Conservation (phyloP, 2,888 invertebrate species). For the Noctuana brunneofusca region DNA sequence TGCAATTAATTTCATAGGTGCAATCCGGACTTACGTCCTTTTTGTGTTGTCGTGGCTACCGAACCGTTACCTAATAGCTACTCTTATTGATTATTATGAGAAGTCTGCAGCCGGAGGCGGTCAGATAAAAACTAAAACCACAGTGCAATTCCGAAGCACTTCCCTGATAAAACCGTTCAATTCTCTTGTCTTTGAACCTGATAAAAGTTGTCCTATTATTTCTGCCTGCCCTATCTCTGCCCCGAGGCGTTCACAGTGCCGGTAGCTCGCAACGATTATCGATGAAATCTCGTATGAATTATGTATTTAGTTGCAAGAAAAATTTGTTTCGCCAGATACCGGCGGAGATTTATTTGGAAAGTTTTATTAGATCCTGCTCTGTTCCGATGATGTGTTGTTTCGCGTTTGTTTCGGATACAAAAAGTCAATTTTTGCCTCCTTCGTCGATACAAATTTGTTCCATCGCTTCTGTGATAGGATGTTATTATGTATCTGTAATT, state of each 20-base stretch:
- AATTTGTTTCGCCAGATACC: conserved; percentile 49
- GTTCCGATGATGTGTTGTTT: conserved; percentile 35
- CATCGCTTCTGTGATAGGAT: background rate
- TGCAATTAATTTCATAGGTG: too few relatives aligned
- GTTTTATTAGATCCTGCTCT: conserved; percentile 43
- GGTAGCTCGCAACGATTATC: conserved; percentile 54
- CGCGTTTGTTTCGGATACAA: conserved; percentile 32
- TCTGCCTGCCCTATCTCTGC: conserved; percentile 43
- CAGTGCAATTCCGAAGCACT: conserved; percentile 66
- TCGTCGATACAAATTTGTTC: background rate
- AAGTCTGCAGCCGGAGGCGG: conserved; percentile 54
- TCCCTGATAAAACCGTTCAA: conserved; percentile 58
- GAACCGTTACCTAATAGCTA: conserved; percentile 43
- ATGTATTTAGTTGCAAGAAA: conserved; percentile 69
- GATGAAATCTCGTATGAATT: conserved; percentile 63
- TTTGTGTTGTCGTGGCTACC: background rate
- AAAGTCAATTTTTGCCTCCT: conserved; percentile 33
- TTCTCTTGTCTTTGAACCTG: conserved; percentile 52
- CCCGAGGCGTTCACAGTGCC: conserved; percentile 41
- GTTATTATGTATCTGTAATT: background rate
- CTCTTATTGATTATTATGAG: conserved; percentile 60
- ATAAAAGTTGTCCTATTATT: conserved; percentile 76
- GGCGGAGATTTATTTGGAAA: conserved; percentile 52
- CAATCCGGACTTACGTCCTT: conserved; percentile 18
- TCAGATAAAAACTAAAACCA: conserved; percentile 70